Conservation (phyloP, 2,113 vertebrate genomes). For the Irena cyanogastra region DNA sequence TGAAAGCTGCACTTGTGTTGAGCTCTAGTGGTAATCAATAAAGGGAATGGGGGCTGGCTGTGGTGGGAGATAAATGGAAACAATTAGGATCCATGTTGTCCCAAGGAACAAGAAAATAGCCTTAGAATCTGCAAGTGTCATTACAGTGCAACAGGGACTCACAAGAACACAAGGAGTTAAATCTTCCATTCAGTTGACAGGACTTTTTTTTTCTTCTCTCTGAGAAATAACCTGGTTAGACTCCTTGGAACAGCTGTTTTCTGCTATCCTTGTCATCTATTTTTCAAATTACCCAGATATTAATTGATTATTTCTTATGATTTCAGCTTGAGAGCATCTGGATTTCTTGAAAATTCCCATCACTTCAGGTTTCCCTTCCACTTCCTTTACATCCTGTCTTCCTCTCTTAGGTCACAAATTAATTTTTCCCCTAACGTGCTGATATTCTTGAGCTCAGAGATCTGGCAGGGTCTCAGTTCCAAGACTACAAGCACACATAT, state of each 20-base stretch:
- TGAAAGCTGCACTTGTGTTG: background rate
- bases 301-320: conserved; percentile 72
- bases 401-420: background rate
- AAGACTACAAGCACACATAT: background rate
- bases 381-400: conserved; percentile 15
- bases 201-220: conserved; percentile 14
- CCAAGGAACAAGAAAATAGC: background rate
- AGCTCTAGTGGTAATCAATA: background rate
- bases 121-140: background rate
- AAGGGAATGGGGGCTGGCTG: background rate
- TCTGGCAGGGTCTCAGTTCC: background rate
- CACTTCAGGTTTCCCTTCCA: background rate
- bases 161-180: background rate
- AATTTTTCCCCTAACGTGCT: background rate
- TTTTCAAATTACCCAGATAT: conserved; percentile 72
- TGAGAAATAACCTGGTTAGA: conserved; percentile 46
- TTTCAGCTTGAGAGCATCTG: conserved; percentile 63
- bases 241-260: conserved; percentile 67
- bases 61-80: background rate
- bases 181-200: background rate
- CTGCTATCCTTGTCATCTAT: conserved; percentile 66
- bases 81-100: background rate
- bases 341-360: conserved; percentile 15
- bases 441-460: background rate
- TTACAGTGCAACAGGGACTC: background rate